phyloP scores from a whole-genome alignment of 1,140 invertebrate species.

The Ips typographus region DNA sequence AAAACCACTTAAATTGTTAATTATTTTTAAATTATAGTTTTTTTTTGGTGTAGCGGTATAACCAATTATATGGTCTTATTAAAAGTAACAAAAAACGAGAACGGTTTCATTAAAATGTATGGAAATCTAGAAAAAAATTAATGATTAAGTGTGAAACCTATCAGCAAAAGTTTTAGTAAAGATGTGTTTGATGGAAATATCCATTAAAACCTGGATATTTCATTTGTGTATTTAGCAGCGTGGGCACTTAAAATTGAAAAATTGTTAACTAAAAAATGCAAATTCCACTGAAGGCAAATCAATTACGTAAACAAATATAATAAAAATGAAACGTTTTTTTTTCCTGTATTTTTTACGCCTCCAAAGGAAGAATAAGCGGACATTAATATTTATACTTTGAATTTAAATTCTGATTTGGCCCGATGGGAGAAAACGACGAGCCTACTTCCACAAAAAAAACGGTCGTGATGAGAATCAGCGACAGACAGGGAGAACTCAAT shows the following conservation, averaged over 20 bases:
- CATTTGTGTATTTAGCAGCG: too few relatives aligned
- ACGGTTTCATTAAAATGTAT: too few relatives aligned
- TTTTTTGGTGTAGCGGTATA: too few relatives aligned
- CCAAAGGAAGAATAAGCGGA: conserved; percentile 21
- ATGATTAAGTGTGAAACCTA: too few relatives aligned
- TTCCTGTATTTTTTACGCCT: conserved; percentile 12
- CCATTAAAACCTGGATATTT: too few relatives aligned
- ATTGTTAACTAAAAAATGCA: conserved; percentile 24
- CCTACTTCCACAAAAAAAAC: conserved; percentile 9
- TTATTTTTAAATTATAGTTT: too few relatives aligned
- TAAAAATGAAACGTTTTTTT: conserved; percentile 18
- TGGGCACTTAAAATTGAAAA: background rate
- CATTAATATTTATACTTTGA: conserved; percentile 30
- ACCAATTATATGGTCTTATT: too few relatives aligned
- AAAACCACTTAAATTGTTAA: too few relatives aligned
- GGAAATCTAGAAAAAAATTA: too few relatives aligned
- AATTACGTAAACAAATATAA: conserved; percentile 28
- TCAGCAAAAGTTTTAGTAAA: too few relatives aligned
- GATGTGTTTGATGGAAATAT: too few relatives aligned
- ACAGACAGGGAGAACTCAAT: conserved; percentile 9
- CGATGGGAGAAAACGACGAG: conserved; percentile 10
- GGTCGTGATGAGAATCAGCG: conserved; percentile 16
- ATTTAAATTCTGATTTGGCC: conserved; percentile 22
- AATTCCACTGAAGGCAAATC: conserved; percentile 22
- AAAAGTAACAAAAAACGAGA: too few relatives aligned